A percentile compares a stretch with the other conserved stretches of the same genome.
Evolutionary conservation across 2,113 vertebrate genomes (phyloP).

Genomic region (Otus sunia): DNA sequence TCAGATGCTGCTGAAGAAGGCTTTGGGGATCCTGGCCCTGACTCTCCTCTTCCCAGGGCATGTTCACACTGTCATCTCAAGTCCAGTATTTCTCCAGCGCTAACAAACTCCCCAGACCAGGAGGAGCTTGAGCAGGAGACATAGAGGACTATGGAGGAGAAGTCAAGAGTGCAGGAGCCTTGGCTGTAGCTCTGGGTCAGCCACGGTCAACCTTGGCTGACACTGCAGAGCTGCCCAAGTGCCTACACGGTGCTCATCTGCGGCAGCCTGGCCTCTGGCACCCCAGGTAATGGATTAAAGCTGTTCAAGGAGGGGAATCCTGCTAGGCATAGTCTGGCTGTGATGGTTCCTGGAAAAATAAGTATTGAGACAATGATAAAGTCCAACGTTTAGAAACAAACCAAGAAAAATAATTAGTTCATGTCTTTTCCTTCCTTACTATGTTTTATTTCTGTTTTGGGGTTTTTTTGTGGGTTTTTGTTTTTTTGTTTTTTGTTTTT

Average conservation of each 20-base stretch:
- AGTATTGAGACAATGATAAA: not conserved
- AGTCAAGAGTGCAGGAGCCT: not conserved
- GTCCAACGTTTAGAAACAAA: not conserved
- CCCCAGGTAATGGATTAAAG: not conserved
- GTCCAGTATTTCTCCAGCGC: not conserved
- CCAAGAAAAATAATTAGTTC: not conserved
- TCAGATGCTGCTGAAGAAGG: not conserved
- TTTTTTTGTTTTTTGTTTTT: not conserved
- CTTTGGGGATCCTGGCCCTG: not conserved
- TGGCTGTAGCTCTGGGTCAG: not conserved
- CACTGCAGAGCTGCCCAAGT: not conserved
- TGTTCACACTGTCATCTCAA: not conserved
- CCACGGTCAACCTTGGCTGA: not conserved
- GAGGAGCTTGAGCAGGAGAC: not conserved
- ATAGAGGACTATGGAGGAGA: not conserved
- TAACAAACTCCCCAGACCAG: not conserved
- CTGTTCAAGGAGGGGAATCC: not conserved
- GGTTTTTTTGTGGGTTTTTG: not conserved
- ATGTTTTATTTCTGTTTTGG: not conserved
- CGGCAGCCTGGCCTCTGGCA: not conserved
- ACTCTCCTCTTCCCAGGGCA: not conserved
- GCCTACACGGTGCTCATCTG: accelerated
- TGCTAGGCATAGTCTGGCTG: not conserved
- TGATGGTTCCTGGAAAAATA: not conserved
- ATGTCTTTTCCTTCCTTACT: not conserved